Evolutionary conservation across 2,888 invertebrate species (phyloP).

Genomic region (Ferdinandea cuprea): DNA sequence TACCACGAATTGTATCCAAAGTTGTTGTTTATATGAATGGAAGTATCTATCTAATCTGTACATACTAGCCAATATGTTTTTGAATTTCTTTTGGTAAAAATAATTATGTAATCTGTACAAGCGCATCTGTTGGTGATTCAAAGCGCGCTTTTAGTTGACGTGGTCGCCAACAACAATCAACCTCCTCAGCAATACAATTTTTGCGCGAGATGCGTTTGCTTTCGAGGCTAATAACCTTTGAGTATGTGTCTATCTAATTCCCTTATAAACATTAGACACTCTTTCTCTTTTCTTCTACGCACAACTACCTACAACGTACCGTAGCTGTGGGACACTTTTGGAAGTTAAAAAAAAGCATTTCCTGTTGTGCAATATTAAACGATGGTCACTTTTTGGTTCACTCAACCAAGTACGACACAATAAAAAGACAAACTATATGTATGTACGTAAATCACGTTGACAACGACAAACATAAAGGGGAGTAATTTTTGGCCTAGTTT

Average conservation of each 20-base stretch:
- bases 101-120: constrained; percentile 55
- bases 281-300: too few relatives aligned
- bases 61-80: constrained; percentile 8
- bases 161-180: background rate
- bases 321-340: background rate
- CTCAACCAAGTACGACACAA: constrained; percentile 37
- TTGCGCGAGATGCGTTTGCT: constrained; percentile 39
- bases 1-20: constrained; percentile 11
- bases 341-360: constrained; percentile 53
- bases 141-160: constrained; percentile 20
- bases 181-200: constrained; percentile 14
- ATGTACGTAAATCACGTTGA: constrained; percentile 20
- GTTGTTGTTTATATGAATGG: too few relatives aligned
- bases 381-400: constrained; percentile 15
- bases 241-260: too few relatives aligned
- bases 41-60: background rate
- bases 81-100: constrained; percentile 40
- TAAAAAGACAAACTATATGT: constrained; percentile 4
- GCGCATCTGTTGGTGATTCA: constrained; percentile 31
- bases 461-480: constrained; percentile 32
- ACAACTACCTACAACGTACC: constrained; percentile 3
- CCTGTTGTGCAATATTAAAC: constrained; percentile 61
- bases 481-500: constrained; percentile 58
- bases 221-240: constrained; percentile 56
- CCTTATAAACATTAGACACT: too few relatives aligned